phyloP scores from a whole-genome alignment of 2,888 invertebrate species.

The Protophormia terraenovae region DNA sequence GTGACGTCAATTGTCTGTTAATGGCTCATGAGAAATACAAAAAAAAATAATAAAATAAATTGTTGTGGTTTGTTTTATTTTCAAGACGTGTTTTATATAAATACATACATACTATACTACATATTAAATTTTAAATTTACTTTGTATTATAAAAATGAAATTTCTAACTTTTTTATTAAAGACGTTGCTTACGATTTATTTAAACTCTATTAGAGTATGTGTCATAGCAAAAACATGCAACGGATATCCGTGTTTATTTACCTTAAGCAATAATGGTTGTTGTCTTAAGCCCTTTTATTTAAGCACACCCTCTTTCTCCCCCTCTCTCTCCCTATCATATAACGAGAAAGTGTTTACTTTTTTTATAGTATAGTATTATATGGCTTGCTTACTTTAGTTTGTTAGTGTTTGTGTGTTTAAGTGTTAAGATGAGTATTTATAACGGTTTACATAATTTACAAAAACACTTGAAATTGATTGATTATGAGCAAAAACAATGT shows the following conservation, averaged over 20 bases:
- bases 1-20: conserved; percentile 66
- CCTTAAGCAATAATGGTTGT: no score
- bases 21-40: conserved; percentile 23
- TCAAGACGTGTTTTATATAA: conserved; percentile 33
- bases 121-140: conserved; percentile 4
- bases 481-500: neutral
- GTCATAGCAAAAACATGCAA: conserved; percentile 47
- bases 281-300: neutral
- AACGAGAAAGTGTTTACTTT: neutral
- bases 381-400: neutral
- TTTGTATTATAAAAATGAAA: no score
- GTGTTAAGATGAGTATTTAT: neutral
- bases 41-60: no score
- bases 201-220: no score
- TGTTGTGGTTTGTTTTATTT: conserved; percentile 19
- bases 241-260: conserved; percentile 60
- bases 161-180: no score
- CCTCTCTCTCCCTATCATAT: neutral
- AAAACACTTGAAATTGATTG: neutral
- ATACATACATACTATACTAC: neutral
- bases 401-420: neutral
- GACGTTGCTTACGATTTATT: no score
- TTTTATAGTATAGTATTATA: neutral
- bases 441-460: conserved; percentile 50
- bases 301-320: neutral